A percentile compares a stretch with the other conserved stretches of the same genome.
These are phyloP conservation scores for Drosophila peninsularis DNA, from an alignment of 2,888 invertebrate species.

Conservation along the genomic window DNA sequence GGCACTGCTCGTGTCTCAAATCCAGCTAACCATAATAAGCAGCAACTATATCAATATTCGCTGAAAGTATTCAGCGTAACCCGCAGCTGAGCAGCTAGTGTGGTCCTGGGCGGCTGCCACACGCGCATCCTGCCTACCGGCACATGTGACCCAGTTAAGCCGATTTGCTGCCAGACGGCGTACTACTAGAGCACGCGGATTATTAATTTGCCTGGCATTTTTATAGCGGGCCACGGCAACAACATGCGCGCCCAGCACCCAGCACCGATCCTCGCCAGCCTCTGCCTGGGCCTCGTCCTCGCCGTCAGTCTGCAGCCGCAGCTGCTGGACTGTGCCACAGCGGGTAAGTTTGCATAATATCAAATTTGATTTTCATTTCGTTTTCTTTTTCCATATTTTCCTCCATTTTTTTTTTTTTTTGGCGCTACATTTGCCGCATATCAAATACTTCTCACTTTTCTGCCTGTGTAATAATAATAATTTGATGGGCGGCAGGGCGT, in stretches of 20 bases:
- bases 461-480: constrained; percentile 40
- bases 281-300: constrained; percentile 24
- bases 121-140: constrained; percentile 23
- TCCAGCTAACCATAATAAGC: constrained; percentile 29
- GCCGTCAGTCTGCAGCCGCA: constrained; percentile 13
- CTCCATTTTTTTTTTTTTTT: not conserved
- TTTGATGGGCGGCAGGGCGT: constrained; percentile 44
- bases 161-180: constrained; percentile 41
- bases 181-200: constrained; percentile 40
- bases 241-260: constrained; percentile 50
- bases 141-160: constrained; percentile 75
- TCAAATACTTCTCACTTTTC: constrained; percentile 41
- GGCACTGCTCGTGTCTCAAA: constrained; percentile 12
- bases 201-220: constrained; percentile 72
- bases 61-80: constrained; percentile 32
- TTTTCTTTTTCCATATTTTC: not conserved
- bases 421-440: constrained; percentile 58
- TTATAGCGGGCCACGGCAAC: constrained; percentile 50
- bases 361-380: constrained; percentile 25
- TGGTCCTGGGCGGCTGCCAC: constrained; percentile 28
- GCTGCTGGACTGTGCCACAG: constrained; percentile 38
- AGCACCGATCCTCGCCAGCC: constrained; percentile 49
- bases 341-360: constrained; percentile 70
- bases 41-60: constrained; percentile 21
- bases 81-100: constrained; percentile 31